Evolutionary conservation across 2,797 vertebrate genomes (phyloP), one percentile per base, ranked within the genome.

Genomic region (Peromyscus nudipes): DNA sequence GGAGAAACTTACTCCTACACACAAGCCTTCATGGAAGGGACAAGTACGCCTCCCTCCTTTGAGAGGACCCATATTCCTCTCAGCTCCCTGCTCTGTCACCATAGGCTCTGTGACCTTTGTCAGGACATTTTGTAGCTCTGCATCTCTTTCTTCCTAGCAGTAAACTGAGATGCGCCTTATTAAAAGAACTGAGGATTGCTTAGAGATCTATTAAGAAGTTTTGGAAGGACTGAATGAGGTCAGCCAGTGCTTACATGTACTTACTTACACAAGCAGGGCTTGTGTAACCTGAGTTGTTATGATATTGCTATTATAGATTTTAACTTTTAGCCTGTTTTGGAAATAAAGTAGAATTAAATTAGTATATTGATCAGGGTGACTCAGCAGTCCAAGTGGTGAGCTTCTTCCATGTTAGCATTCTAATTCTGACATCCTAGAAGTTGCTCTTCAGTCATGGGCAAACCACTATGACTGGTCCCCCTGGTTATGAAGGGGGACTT

Each of bases 201-300:
- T 82, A 43, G 57, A 65, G 17, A n/a, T 43, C 27, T 40, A 55
- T n/a, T 65, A 65, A 43, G 34, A 88, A 37, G 60, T 82, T 83
- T 21, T 77, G 10, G 75, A 60, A 95, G 67, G 34, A 64, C 71
- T 96, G 90, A 88, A 81, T 67, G 65, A 55, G 85, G 34, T 77
- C 19, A 83, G 10, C 1, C 11, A 27, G 60, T 62, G 8, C 23
- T 62, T 5, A 60, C 21, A 7, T 23, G 19, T 23, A 60, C 57
- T 21, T 19, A 60, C 65, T n/a, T 89, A 21, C 0, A 43, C 6
- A 9, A 21, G 37, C 8, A 37, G 46, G 55, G 10, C 2, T 43
- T 96, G 55, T n/a, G 5, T 62, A 80, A 75, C 37, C 27, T 92
- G 40, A 80, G 29, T 52, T 40, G 46, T 57, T 65, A 62, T 80